Percentiles rank a stretch among this genome's conserved stretches.
These are phyloP conservation scores for Ypsolopha scabrella DNA, from an alignment of 2,888 invertebrate species.

Conservation along the genomic window DNA sequence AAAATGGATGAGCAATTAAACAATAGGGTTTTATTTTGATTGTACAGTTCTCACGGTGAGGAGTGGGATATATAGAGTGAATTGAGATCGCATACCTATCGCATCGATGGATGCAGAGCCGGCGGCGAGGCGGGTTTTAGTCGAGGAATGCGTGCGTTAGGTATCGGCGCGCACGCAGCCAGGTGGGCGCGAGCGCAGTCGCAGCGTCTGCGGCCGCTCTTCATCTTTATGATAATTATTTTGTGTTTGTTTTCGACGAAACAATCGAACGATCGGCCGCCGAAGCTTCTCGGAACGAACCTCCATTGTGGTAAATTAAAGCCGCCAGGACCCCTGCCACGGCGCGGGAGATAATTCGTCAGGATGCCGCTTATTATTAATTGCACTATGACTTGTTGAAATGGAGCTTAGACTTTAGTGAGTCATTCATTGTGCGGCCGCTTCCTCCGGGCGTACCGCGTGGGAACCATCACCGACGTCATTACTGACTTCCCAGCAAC, in stretches of 20 bases:
- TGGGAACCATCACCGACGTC: slow-evolving; percentile 35
- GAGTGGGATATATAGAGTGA: neutral
- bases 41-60: neutral
- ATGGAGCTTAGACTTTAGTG: slow-evolving; percentile 64
- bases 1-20: neutral
- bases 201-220: slow-evolving; percentile 63
- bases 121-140: neutral
- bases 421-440: slow-evolving; percentile 63
- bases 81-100: neutral
- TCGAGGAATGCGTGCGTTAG: slow-evolving; percentile 1
- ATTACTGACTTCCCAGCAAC: neutral
- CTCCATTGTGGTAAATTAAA: slow-evolving; percentile 70
- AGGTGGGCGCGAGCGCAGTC: slow-evolving; percentile 44
- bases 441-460: slow-evolving; percentile 33
- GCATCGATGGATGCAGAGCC: neutral
- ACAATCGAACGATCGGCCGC: slow-evolving; percentile 50
- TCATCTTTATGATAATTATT: slow-evolving; percentile 72
- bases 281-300: slow-evolving; percentile 65
- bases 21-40: neutral
- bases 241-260: slow-evolving; percentile 69
- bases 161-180: slow-evolving; percentile 30
- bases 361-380: slow-evolving; percentile 71
- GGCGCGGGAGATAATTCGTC: slow-evolving; percentile 67
- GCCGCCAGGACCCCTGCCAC: slow-evolving; percentile 68
- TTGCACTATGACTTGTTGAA: slow-evolving; percentile 72